Conservation (phyloP, 30 jellyfish, hydroid and myxozoan genomes). For the Rhopilema esculentum region DNA sequence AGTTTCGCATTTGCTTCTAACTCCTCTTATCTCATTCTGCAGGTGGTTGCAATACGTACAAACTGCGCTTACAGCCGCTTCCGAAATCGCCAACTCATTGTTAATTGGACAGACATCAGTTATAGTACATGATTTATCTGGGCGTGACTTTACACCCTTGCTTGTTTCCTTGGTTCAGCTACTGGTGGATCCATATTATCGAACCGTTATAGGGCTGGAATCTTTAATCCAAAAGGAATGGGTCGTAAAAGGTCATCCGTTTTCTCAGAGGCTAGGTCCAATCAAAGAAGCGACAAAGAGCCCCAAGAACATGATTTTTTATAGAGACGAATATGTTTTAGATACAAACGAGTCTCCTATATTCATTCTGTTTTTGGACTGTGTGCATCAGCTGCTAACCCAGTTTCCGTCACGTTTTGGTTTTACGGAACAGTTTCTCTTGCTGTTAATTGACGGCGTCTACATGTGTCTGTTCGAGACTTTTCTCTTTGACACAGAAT, state of each 20-base stretch:
- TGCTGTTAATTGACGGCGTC: conserved; percentile 73
- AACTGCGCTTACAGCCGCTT: conserved; percentile 48
- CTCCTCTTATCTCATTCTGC: not conserved
- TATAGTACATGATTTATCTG: conserved; percentile 75
- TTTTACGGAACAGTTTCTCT: conserved; percentile 83
- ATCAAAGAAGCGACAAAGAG: conserved; percentile 19
- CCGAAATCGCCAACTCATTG: conserved; percentile 58
- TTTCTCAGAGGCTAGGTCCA: conserved; percentile 65
- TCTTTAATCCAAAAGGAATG: conserved; percentile 89
- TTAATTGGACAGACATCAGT: conserved; percentile 68
- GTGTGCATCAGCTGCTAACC: conserved; percentile 77
- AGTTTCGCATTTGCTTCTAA: too few species aligned
- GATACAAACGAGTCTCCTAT: conserved; percentile 81
- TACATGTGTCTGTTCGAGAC: conserved; percentile 91
- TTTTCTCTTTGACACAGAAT: conserved; percentile 74
- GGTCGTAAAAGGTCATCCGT: conserved; percentile 92
- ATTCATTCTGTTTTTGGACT: conserved; percentile 82
- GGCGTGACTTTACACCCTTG: conserved; percentile 74
- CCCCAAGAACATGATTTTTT: conserved; percentile 20
- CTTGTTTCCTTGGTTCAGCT: conserved; percentile 83
- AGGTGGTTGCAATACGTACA: conserved; percentile 85
- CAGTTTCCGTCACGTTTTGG: conserved; percentile 86
- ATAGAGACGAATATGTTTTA: conserved; percentile 41
- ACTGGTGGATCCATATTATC: conserved; percentile 83
- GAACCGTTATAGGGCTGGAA: conserved; percentile 84